phyloP scores from a whole-genome alignment of 2,797 vertebrate genomes.

The Scarus forsteni region DNA sequence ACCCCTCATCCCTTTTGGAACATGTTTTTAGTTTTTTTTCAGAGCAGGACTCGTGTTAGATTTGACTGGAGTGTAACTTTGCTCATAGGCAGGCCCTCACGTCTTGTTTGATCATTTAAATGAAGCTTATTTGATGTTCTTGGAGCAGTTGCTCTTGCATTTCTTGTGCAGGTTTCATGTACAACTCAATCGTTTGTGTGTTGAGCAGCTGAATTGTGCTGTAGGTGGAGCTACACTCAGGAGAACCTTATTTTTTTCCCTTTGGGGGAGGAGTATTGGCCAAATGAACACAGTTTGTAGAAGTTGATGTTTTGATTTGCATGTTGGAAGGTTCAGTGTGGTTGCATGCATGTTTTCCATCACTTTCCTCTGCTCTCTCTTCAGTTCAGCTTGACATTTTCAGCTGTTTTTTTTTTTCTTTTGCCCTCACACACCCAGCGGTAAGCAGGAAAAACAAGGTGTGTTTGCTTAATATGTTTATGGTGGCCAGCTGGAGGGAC shows the following conservation, averaged over 20 bases:
- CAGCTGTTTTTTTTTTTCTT: slow-evolving; percentile 27
- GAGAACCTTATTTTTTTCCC: slow-evolving; percentile 43
- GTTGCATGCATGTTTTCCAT: slow-evolving; percentile 26
- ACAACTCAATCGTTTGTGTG: slow-evolving; percentile 70
- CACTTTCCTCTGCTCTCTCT: slow-evolving; percentile 18
- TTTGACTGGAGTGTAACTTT: slow-evolving; percentile 11
- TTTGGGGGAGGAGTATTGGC: slow-evolving; percentile 55
- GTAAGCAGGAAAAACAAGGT: slow-evolving; percentile 73
- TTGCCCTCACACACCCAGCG: slow-evolving; percentile 37
- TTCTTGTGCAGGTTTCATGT: slow-evolving; percentile 43
- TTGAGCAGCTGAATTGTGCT: slow-evolving; percentile 59
- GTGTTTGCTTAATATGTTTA: slow-evolving; percentile 66
- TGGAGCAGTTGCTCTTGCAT: slow-evolving; percentile 19
- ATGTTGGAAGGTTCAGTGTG: slow-evolving; percentile 30
- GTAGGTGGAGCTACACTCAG: slow-evolving; percentile 73
- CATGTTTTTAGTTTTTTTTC: slow-evolving; percentile 8
- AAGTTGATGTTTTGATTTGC: slow-evolving; percentile 66
- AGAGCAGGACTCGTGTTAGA: neutral
- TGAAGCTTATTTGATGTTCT: slow-evolving; percentile 1
- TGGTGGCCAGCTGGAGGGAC: slow-evolving; percentile 50
- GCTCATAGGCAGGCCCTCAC: slow-evolving; percentile 22
- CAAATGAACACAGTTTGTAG: slow-evolving; percentile 53
- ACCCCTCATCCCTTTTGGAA: slow-evolving; percentile 5
- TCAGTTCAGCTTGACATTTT: slow-evolving; percentile 50
- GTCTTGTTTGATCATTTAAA: slow-evolving; percentile 21